Evolutionary conservation across 2,888 invertebrate genomes (phyloP).

Genomic region (Deladenus siricidicola): DNA sequence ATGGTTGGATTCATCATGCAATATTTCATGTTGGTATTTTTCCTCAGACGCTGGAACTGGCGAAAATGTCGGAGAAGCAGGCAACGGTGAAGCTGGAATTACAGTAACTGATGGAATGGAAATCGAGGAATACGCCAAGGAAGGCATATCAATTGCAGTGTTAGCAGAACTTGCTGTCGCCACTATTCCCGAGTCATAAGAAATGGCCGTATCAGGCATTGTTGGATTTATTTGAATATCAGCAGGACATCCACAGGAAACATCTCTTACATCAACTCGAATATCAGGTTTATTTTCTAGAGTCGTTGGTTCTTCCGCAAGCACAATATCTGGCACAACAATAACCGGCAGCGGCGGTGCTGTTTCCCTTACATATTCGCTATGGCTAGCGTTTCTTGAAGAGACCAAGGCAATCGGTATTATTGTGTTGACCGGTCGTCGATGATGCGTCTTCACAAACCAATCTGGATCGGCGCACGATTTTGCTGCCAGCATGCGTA

Average conservation of each 20-base stretch:
- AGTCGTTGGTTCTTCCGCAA: too few relatives aligned
- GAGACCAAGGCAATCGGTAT: too few relatives aligned
- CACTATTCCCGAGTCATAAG: neutral
- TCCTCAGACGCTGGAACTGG: neutral
- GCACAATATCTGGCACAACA: neutral
- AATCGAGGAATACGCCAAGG: neutral
- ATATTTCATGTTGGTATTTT: neutral
- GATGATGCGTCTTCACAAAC: neutral
- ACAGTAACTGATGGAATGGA: neutral
- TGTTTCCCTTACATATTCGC: too few relatives aligned
- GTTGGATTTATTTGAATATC: neutral
- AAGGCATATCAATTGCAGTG: neutral
- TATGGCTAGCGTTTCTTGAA: too few relatives aligned
- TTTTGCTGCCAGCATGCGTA: neutral
- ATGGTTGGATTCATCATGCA: neutral
- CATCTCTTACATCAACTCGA: too few relatives aligned
- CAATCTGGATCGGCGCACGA: neutral
- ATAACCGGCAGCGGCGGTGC: neutral
- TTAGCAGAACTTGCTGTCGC: neutral
- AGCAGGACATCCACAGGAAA: too few relatives aligned
- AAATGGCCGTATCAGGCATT: neutral
- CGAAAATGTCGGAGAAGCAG: neutral
- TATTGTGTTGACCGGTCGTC: neutral
- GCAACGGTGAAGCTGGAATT: neutral
- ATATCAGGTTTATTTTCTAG: too few relatives aligned